Base-by-base conservation (phyloP, 37 sponge, comb jelly and placozoan genomes). In the Bolinopsis microptera region DNA sequence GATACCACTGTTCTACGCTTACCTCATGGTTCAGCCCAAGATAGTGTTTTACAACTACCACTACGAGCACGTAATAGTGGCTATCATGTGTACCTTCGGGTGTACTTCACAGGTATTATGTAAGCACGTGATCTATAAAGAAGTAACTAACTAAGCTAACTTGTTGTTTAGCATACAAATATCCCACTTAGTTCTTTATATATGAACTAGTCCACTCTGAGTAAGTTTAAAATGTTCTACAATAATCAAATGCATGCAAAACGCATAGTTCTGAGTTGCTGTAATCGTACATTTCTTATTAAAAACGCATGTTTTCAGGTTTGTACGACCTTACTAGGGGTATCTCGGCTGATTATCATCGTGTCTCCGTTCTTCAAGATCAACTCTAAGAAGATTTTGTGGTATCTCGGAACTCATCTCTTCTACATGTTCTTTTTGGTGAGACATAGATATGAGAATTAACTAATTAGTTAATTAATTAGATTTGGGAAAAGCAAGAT, bases 41-140 rank as follows among this genome's bases (percentile, higher is more conserved):
- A 27, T 86, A 3, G 28, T 86, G 0, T 39, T 86, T 48, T 86
- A 41, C 61, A 24, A 86, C 61, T 18, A 18, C 61, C 23, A 23
- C 1, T 86, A 86, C 35, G 90, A 86, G 61, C 48, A 36, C 28
- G 34, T 41, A 8, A 41, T 86, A 24, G 61, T 86, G 25, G 41
- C 61, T n/a, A 86, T 86, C 13, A 86, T 86, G 90, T 86, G 90
- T 27, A 86, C 90, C 9, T 86, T 86, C 61, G 90, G 90, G 35
- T 86, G 90, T 40, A 28, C 35, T 25, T 86, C 90, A 1, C 90
- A 86, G 90, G 90, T 86, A 72, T n/a, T n/a, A n/a, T n/a, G n/a
- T n/a, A n/a, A n/a, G n/a, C n/a, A n/a, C n/a, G n/a, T n/a, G n/a
- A n/a, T n/a, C n/a, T n/a, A n/a, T n/a, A n/a, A n/a, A n/a, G n/a